Evolutionary conservation across 2,888 invertebrate genomes (phyloP).

Genomic region (Lordiphosa fenestrarum): DNA sequence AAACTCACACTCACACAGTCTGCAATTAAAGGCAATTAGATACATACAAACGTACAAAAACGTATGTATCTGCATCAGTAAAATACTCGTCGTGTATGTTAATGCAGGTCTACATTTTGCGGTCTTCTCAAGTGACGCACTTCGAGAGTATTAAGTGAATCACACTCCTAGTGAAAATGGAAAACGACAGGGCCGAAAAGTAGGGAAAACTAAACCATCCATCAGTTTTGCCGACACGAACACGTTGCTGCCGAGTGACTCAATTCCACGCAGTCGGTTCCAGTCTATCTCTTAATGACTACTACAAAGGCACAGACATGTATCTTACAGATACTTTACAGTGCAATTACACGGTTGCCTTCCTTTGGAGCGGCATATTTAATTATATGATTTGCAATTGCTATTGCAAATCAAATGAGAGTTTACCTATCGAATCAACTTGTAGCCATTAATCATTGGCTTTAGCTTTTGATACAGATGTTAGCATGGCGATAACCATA

Average conservation of each 20-base stretch:
- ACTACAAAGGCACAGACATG: conserved; percentile 4
- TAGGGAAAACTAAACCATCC: too few species aligned
- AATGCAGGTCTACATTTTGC: conserved; percentile 25
- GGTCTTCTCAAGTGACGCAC: conserved; percentile 30
- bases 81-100: conserved; percentile 12
- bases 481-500: neutral
- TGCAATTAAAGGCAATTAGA: conserved; percentile 61
- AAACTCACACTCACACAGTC: conserved; percentile 21
- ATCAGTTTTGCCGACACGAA: conserved; percentile 2
- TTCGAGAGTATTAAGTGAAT: too few species aligned
- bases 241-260: conserved; percentile 3
- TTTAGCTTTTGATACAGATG: too few species aligned
- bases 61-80: neutral
- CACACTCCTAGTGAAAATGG: too few species aligned
- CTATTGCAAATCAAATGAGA: conserved; percentile 1
- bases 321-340: conserved; percentile 17
- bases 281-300: too few species aligned
- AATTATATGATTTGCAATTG: conserved; percentile 11
- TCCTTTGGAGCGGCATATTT: conserved; percentile 13
- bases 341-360: conserved; percentile 19
- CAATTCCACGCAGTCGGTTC: neutral
- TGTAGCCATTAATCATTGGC: too few species aligned
- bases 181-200: too few species aligned
- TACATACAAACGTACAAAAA: conserved; percentile 23
- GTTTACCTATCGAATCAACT: too few species aligned